Evolutionary conservation across 1,140 invertebrate genomes (phyloP).

Genomic region (Gryllus bimaculatus): DNA sequence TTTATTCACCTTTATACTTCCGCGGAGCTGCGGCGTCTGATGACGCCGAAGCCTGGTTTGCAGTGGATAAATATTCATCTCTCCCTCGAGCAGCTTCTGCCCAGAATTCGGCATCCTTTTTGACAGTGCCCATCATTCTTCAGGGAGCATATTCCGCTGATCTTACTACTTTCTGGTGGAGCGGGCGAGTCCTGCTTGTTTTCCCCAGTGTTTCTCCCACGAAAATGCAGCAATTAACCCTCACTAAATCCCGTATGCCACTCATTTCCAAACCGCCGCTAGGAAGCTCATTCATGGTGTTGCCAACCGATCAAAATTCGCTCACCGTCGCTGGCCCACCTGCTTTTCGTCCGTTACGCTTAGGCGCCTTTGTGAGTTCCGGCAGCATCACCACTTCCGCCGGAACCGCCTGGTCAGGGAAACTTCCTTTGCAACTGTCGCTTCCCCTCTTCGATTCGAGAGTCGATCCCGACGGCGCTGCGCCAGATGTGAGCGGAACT

Average conservation of each 20-base stretch:
- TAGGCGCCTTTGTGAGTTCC: not conserved
- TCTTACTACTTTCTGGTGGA: constrained; percentile 14
- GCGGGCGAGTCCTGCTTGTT: not conserved
- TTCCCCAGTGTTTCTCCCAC: not conserved
- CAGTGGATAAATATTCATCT: not conserved
- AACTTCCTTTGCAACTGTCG: not conserved
- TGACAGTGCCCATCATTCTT: not conserved
- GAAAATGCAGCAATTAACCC: not conserved
- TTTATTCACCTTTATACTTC: constrained; percentile 11
- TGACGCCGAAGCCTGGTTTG: not conserved
- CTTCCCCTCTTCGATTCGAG: constrained; percentile 3
- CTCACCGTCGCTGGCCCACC: not conserved
- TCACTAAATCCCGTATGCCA: not conserved
- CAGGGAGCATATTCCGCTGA: constrained; percentile 14
- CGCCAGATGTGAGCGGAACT: not conserved
- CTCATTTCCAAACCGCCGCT: not conserved
- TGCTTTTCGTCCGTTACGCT: not conserved
- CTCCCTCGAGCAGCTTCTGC: not conserved
- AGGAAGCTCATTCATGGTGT: no score
- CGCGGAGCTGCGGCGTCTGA: not conserved
- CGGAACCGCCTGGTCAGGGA: not conserved
- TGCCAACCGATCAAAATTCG: not conserved
- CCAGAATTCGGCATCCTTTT: not conserved
- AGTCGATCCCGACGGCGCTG: not conserved
- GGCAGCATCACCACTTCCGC: not conserved